Base-by-base conservation (phyloP, 2,888 invertebrate genomes). In the Sicus ferrugineus region DNA sequence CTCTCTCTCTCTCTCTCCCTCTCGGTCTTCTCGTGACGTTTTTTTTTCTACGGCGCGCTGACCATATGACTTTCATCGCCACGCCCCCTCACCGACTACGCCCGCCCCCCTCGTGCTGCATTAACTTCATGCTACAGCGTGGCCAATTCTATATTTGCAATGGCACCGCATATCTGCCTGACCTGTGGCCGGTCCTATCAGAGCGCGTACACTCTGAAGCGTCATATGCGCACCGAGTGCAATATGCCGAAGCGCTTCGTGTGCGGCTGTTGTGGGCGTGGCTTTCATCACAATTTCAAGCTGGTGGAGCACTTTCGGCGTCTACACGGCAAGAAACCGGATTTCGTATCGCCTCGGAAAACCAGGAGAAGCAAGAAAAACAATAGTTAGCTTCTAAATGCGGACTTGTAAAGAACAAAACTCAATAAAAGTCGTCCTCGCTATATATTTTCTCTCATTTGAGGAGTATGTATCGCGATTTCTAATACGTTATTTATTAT, bases 141-240 rank as follows among this genome's bases (percentile, higher is more conserved):
- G 34, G 19, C 14, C 28, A 42, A 54, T n/a, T 31, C 34, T 6
- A 34, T 19, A 26, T 26, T 31, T 34, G 69, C 71, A 9, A 46
- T 67, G 9, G 76, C 77, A 38, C 77, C 80, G 6, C 81, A 74
- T 70, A 77, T 77, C 31, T 82, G 81, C 73, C 70, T 74, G 64
- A 80, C 78, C 34, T 82, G 81, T 70, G 82, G 81, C 64, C 82
- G 81, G 70, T 75, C 74, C 56, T 82, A 82, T 76, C 80, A 81
- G 73, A 79, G 80, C 56, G 70, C 76, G 48, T 80, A 80, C 71
- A 82, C 81, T 38, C 52, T 82, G 64, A 82, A 79, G 74, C 92
- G 93, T 62, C 93, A 93, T 84, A 76, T 82, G 79, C 81, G 79
- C 69, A 83, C 78, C 74, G 85, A 84, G 77, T 85, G 85, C 76